phyloP scores from a whole-genome alignment of 23 tunicate genomes.

The Pegea sp. region DNA sequence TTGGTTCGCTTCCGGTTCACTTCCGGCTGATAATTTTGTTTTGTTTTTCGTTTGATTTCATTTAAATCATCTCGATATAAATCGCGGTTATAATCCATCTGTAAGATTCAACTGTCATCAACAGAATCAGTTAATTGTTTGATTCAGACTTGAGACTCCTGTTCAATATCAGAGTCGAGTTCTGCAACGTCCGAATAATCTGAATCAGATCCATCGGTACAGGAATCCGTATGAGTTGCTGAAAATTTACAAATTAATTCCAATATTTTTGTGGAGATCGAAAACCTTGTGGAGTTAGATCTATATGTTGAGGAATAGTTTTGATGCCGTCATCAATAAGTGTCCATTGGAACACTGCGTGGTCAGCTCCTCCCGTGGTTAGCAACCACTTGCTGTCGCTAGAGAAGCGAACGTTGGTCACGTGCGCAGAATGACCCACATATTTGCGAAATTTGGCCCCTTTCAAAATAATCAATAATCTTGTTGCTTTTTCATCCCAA shows the following conservation, averaged over 20 bases:
- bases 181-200: conserved; percentile 79
- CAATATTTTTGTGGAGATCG: too few relatives aligned
- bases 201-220: conserved; percentile 68
- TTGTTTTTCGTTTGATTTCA: conserved; percentile 14
- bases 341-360: conserved; percentile 91
- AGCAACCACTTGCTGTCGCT: conserved; percentile 54
- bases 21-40: conserved; percentile 2
- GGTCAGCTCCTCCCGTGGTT: conserved; percentile 96
- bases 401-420: conserved; percentile 85
- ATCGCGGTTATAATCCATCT: conserved; percentile 51
- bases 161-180: conserved; percentile 85
- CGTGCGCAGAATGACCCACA: conserved; percentile 97
- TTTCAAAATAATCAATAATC: not conserved
- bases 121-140: too few relatives aligned
- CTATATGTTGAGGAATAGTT: too few relatives aligned
- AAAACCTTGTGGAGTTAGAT: too few relatives aligned
- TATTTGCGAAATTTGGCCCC: conserved; percentile 86
- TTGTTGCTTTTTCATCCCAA: too few relatives aligned
- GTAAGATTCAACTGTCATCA: too few relatives aligned
- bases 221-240: conserved; percentile 37
- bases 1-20: conserved; percentile 15
- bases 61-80: conserved; percentile 59
- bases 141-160: conserved; percentile 84
- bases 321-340: conserved; percentile 20
- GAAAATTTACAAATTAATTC: not conserved